A percentile compares a stretch with the other conserved stretches of the same genome.
Conservation (phyloP, 1,140 invertebrate species). For the Lepidurus couesii region DNA sequence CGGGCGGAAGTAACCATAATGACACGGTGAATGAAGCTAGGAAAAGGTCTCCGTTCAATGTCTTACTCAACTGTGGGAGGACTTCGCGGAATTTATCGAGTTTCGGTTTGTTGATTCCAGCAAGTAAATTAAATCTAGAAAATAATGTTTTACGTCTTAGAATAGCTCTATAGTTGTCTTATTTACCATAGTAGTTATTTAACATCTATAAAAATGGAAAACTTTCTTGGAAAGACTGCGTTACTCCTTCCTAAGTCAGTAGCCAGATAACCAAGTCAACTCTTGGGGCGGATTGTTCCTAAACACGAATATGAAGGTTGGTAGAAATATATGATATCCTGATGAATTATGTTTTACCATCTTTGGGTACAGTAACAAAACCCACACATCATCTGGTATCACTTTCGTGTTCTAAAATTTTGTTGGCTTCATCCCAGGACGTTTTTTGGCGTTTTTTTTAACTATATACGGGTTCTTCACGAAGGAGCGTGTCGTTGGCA, state of each 20-base stretch:
- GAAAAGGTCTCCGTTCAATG: constrained; percentile 55
- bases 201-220: constrained; percentile 46
- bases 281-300: constrained; percentile 56
- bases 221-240: constrained; percentile 40
- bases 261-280: constrained; percentile 52
- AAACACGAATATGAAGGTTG: neutral
- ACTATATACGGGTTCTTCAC: constrained; percentile 29
- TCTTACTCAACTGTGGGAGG: constrained; percentile 54
- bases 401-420: constrained; percentile 30
- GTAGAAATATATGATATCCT: no score
- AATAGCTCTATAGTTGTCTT: neutral
- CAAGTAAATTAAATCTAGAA: neutral
- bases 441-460: no score
- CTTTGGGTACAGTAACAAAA: constrained; percentile 30
- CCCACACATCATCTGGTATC: constrained; percentile 28
- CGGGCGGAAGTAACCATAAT: constrained; percentile 44
- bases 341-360: constrained; percentile 25
- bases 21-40: constrained; percentile 47
- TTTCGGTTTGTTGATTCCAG: neutral
- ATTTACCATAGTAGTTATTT: constrained; percentile 40
- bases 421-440: constrained; percentile 29
- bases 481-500: constrained; percentile 27
- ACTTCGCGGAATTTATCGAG: neutral
- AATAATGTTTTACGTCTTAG: neutral
- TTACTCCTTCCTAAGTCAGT: constrained; percentile 49